These are phyloP conservation scores for Orthosia cruda DNA, from an alignment of 2,888 invertebrate genomes.

Conservation along the genomic window DNA sequence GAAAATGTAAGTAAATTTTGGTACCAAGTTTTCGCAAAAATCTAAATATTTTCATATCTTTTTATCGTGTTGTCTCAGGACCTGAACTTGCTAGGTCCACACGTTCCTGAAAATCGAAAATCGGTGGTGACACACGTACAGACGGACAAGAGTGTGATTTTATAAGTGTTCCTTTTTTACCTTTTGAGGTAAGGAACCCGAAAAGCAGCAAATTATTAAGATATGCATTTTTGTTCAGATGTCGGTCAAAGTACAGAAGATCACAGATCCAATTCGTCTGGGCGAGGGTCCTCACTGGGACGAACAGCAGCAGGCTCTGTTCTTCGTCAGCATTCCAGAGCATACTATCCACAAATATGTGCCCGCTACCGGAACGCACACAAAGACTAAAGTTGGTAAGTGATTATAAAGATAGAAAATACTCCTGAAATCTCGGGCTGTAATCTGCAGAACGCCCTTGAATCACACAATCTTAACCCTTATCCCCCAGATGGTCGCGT, in stretches of 20 bases:
- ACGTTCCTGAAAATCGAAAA: too few relatives aligned
- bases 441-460: neutral
- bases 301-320: slow-evolving; percentile 91
- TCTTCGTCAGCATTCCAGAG: slow-evolving; percentile 92
- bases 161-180: too few relatives aligned
- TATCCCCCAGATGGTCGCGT: slow-evolving; percentile 82
- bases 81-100: too few relatives aligned
- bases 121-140: too few relatives aligned
- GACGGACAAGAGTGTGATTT: too few relatives aligned
- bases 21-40: too few relatives aligned
- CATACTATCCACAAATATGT: slow-evolving; percentile 90
- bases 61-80: too few relatives aligned
- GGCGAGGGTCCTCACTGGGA: slow-evolving; percentile 95
- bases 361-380: slow-evolving; percentile 87
- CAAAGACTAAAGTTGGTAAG: slow-evolving; percentile 90
- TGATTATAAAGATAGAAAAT: neutral
- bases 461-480: neutral
- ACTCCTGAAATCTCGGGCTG: neutral
- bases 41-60: too few relatives aligned
- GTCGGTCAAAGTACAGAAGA: slow-evolving; percentile 85
- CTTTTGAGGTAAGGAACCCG: too few relatives aligned
- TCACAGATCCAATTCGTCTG: slow-evolving; percentile 87
- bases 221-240: slow-evolving; percentile 69
- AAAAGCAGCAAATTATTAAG: neutral
- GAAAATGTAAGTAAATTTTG: too few relatives aligned